Evolutionary conservation across 1,140 invertebrate species (phyloP).

Genomic region (Berghia stephanieae): DNA sequence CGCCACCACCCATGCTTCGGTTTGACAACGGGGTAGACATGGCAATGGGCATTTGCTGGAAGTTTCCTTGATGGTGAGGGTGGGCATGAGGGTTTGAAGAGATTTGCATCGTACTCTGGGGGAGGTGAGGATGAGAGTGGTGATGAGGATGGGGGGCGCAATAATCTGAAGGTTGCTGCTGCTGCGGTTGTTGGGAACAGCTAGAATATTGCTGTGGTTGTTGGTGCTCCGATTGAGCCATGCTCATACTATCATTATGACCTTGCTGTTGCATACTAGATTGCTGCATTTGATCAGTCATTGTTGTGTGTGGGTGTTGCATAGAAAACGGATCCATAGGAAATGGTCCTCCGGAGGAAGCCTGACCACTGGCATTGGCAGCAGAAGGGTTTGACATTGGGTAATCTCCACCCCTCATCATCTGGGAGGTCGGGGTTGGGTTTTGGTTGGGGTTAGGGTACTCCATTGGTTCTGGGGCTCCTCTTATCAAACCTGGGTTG

Average conservation of each 20-base stretch:
- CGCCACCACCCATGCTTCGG: neutral
- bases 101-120: constrained; percentile 27
- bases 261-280: too few species aligned
- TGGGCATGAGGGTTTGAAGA: too few species aligned
- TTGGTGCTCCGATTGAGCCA: too few species aligned
- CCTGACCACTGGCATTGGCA: constrained; percentile 38
- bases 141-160: constrained; percentile 4
- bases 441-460: constrained; percentile 58
- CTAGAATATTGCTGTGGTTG: constrained; percentile 22
- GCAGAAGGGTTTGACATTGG: constrained; percentile 31
- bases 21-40: constrained; percentile 25
- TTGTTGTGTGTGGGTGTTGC: constrained; percentile 33
- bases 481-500: constrained; percentile 31
- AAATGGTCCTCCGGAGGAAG: neutral
- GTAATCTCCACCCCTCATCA: too few species aligned
- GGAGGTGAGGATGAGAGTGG: too few species aligned
- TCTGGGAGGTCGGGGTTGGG: too few species aligned
- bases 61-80: neutral
- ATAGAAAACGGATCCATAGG: too few species aligned
- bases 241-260: too few species aligned
- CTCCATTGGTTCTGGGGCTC: constrained; percentile 35
- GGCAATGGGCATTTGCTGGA: constrained; percentile 26
- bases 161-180: constrained; percentile 4
- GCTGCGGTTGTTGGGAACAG: constrained; percentile 18
- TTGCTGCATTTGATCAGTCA: constrained; percentile 8